A percentile compares a stretch with the other conserved stretches of the same genome.
These are phyloP conservation scores for Phoronis australis DNA, from an alignment of 2,888 invertebrate species.

Conservation along the genomic window DNA sequence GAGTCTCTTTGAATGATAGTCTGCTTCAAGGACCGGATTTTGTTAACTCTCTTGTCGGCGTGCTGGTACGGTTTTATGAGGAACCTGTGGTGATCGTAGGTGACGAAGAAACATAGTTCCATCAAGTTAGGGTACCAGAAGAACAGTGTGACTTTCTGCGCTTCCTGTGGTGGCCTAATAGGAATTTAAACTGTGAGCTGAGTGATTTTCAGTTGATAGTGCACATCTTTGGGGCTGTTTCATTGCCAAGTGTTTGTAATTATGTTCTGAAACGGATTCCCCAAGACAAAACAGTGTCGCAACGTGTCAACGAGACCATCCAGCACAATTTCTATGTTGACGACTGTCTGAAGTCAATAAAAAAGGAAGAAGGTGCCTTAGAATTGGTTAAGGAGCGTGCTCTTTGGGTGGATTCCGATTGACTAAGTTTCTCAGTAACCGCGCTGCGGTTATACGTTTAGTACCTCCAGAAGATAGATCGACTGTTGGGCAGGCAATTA, in stretches of 20 bases:
- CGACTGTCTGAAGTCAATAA: slow-evolving; percentile 4
- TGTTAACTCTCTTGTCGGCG: slow-evolving; percentile 10
- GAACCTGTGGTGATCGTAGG: slow-evolving; percentile 4
- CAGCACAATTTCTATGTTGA: slow-evolving; percentile 7
- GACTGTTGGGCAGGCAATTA: background rate
- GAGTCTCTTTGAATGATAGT: slow-evolving; percentile 8
- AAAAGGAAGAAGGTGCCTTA: slow-evolving; percentile 1
- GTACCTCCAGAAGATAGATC: background rate
- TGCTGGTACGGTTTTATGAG: slow-evolving; percentile 8
- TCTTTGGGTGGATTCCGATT: background rate
- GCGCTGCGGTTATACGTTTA: background rate
- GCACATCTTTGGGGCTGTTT: slow-evolving; percentile 9
- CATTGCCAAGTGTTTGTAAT: slow-evolving; percentile 8
- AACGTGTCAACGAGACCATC: background rate
- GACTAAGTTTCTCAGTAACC: background rate
- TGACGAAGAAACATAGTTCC: slow-evolving; percentile 11
- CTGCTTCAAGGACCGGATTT: slow-evolving; percentile 14
- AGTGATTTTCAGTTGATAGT: slow-evolving; percentile 10
- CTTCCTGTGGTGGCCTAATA: slow-evolving; percentile 12
- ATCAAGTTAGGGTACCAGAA: slow-evolving; percentile 7
- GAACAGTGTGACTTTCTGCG: slow-evolving; percentile 9
- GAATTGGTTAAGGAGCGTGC: background rate
- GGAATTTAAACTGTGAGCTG: background rate
- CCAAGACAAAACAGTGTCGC: background rate
- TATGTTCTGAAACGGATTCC: slow-evolving; percentile 7